A percentile compares a stretch with the other conserved stretches of the same genome.
phyloP scores from a whole-genome alignment of 2,888 invertebrate species.

The Oegoconia quadripuncta region DNA sequence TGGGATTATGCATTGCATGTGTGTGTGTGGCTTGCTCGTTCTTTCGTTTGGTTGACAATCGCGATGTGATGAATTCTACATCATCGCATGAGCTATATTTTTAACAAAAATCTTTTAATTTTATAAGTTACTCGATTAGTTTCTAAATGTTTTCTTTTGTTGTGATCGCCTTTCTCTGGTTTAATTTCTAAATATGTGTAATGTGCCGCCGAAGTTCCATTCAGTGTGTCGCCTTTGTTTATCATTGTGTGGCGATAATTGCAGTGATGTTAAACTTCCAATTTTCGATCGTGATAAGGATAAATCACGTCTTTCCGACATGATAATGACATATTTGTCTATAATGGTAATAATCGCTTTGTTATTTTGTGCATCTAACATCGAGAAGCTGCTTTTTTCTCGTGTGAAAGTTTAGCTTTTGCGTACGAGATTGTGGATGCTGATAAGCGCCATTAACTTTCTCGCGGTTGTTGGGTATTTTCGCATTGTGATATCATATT shows the following conservation, averaged over 20 bases:
- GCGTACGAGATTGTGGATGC: conserved; percentile 78
- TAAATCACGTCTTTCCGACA: conserved; percentile 83
- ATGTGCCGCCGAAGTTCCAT: conserved; percentile 95
- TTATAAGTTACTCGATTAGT: conserved; percentile 70
- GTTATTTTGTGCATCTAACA: no score
- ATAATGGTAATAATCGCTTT: conserved; percentile 85
- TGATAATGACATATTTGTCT: conserved; percentile 89
- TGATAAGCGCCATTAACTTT: conserved; percentile 81
- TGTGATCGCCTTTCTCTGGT: conserved; percentile 71
- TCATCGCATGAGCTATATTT: conserved; percentile 78
- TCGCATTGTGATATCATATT: conserved; percentile 81
- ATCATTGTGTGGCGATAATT: conserved; percentile 85
- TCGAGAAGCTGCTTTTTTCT: conserved; percentile 60
- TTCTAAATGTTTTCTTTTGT: conserved; percentile 77
- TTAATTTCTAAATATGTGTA: conserved; percentile 89
- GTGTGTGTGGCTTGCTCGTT: conserved; percentile 76
- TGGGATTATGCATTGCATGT: conserved; percentile 45
- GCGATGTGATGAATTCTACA: conserved; percentile 78
- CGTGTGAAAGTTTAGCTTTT: conserved; percentile 78
- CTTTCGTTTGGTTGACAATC: conserved; percentile 71
- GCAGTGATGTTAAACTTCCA: conserved; percentile 86
- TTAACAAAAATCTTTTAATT: conserved; percentile 74
- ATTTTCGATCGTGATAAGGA: conserved; percentile 87
- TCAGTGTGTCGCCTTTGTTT: conserved; percentile 96
- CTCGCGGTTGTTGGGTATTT: conserved; percentile 80